Base-by-base conservation (phyloP, 2,113 vertebrate species). In the Myodes glareolus region DNA sequence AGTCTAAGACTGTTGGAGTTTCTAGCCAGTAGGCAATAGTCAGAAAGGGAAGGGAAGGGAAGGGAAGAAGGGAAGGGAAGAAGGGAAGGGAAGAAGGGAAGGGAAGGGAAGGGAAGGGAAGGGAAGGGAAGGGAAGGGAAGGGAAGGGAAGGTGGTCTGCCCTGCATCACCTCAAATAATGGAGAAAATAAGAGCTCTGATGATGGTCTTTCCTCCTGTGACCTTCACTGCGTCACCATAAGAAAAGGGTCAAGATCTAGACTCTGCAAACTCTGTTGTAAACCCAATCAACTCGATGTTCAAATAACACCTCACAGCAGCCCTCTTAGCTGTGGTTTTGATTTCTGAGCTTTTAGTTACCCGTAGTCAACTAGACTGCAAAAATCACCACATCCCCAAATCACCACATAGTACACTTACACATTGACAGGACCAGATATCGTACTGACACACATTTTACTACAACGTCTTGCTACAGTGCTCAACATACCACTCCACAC, bases 121-220 rank as follows among this genome's bases (percentile, higher is more conserved):
- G 67, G 5, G 2, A 0, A 72, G 17, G 36, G 5, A 7, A 36
- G 0, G 67, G 4, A 0, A 76, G 12, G 29, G 7, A 0, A 11
- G 45, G 13, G 33, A 13, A 14, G 10, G 10, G 14, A 5, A 17
- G 13, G 6, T 29, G 27, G 16, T 68, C 14, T 81, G 2, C 7
- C 88, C 33, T 16, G 42, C 70, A 86, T 58, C 1, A 72, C 7
- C 39, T 61, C 55, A 11, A 29, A 75, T 31, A 5, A 55, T 16
- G 85, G 68, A 87, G 50, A 42, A 77, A 47, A 70, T 47, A 94
- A 65, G 75, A 90, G 73, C 47, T 42, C 61, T 63, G 50, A 33
- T 10, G 16, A 39, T 27, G 5, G 70, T 3, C 19, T 77, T 65
- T 45, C 23, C 8, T 70, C 39, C 29, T 50, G 16, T 55, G 52